phyloP scores from a whole-genome alignment of 1,140 invertebrate species.

The Drosophila rhopaloa region DNA sequence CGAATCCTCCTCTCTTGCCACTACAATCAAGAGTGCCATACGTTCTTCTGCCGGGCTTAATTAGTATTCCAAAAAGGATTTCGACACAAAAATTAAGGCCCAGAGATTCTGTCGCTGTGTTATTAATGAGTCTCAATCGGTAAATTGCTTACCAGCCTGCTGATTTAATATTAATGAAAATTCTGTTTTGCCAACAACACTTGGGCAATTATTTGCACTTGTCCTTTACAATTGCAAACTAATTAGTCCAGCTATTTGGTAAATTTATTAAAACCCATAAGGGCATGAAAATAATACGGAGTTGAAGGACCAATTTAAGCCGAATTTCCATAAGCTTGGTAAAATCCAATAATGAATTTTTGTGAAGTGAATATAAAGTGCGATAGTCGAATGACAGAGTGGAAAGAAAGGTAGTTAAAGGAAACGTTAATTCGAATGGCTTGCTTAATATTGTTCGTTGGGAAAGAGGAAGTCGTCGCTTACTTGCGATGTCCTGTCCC shows the following conservation, averaged over 20 bases:
- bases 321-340: slow-evolving; percentile 4
- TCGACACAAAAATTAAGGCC: slow-evolving; percentile 8
- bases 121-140: slow-evolving; percentile 13
- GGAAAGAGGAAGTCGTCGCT: slow-evolving; percentile 10
- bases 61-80: slow-evolving; percentile 10
- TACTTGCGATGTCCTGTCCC: slow-evolving; percentile 26
- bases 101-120: slow-evolving; percentile 11
- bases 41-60: slow-evolving; percentile 2
- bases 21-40: slow-evolving; percentile 4
- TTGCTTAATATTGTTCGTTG: slow-evolving; percentile 31
- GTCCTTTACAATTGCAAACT: slow-evolving; percentile 26
- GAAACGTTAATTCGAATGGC: slow-evolving; percentile 42
- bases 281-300: slow-evolving; percentile 7
- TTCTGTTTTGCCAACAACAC: slow-evolving; percentile 21
- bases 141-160: slow-evolving; percentile 18
- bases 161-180: slow-evolving; percentile 37
- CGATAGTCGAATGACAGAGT: not conserved
- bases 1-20: too few species aligned
- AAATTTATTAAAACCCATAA: slow-evolving; percentile 15
- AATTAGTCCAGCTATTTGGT: slow-evolving; percentile 22
- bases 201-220: slow-evolving; percentile 16
- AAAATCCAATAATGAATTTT: slow-evolving; percentile 30
- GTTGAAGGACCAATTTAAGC: not conserved
- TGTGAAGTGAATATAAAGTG: not conserved
- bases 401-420: not conserved